These are phyloP conservation scores for Babylonia areolata DNA, from an alignment of 1,140 invertebrate genomes.

Conservation along the genomic window DNA sequence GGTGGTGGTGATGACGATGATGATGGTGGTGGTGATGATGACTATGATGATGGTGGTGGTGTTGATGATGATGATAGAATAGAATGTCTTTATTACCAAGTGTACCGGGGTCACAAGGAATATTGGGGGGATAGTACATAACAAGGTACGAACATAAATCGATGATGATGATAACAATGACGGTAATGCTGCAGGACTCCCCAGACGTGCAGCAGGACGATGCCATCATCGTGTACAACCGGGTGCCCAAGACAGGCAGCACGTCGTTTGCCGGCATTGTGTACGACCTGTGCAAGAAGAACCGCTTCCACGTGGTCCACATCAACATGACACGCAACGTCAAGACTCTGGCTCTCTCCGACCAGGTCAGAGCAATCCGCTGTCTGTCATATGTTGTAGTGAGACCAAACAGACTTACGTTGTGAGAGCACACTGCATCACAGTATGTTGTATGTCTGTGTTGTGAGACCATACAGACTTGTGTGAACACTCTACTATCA, in stretches of 20 bases:
- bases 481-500: background rate
- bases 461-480: background rate
- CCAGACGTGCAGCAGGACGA: slow-evolving; percentile 67
- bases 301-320: slow-evolving; percentile 96
- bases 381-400: too few relatives aligned
- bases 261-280: slow-evolving; percentile 98
- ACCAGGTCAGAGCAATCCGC: slow-evolving; percentile 83
- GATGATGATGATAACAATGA: too few relatives aligned
- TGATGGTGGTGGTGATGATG: too few relatives aligned
- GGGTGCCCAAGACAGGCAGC: slow-evolving; percentile 99
- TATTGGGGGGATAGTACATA: too few relatives aligned
- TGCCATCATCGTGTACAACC: slow-evolving; percentile 92
- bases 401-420: background rate
- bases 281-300: slow-evolving; percentile 95
- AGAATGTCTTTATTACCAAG: too few relatives aligned
- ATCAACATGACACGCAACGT: slow-evolving; percentile 97
- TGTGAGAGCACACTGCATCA: background rate
- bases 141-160: too few relatives aligned
- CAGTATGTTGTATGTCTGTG: background rate
- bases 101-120: too few relatives aligned
- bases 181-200: too few relatives aligned
- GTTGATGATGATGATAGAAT: too few relatives aligned
- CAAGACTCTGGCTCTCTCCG: slow-evolving; percentile 92
- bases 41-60: too few relatives aligned
- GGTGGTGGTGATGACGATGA: too few relatives aligned